Base-by-base conservation (phyloP, 2,113 vertebrate genomes). In the Carollia perspicillata region DNA sequence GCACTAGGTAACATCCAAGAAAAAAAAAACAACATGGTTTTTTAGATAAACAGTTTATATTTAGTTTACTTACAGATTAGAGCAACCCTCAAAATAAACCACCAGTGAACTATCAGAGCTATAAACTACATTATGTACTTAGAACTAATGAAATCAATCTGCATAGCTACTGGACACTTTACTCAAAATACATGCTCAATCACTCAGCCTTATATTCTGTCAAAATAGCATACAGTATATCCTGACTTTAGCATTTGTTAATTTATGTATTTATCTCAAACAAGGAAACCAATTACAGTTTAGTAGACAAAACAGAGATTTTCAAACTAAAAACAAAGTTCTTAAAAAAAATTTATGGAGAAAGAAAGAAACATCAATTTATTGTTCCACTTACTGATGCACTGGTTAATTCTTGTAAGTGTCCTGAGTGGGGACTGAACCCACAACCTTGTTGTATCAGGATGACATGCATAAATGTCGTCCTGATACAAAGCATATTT, bases 281-380 rank as follows among this genome's bases (percentile, higher is more conserved):
- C 22, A 87, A 71, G 11, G 22, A 49, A 83, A 28, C 33, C 18
- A 49, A n/a, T 28, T 49, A 49, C 12, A 28, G 11, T 81, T 65
- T 58, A 74, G 28, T 7, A 90, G 16, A 58, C 40, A 11, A 85
- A 85, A 84, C 71, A 93, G 22, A 79, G 17, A 89, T 84, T 84
- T 84, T 90, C 72, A 79, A 74, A 23, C n/a, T n/a, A 90, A 44
- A 93, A 90, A 78, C 44, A 58, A 93, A 75, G 66, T 30, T 69
- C 22, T 65, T 63, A 28, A 28, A 60, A 63, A 58, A 30, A 63
- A 60, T 63, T 63, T 30, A 63, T 63, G 26, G 28, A 63, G 26
- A 63, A 6, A 60, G 23, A 60, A 60, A 60, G 28, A 63, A 63
- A 63, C 28, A 63, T 30, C 28, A 63, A 14, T 63, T 13, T 63